A percentile compares a stretch with the other conserved stretches of the same genome.
phyloP scores from a whole-genome alignment of 2,797 vertebrate genomes.

The Allobates femoralis region DNA sequence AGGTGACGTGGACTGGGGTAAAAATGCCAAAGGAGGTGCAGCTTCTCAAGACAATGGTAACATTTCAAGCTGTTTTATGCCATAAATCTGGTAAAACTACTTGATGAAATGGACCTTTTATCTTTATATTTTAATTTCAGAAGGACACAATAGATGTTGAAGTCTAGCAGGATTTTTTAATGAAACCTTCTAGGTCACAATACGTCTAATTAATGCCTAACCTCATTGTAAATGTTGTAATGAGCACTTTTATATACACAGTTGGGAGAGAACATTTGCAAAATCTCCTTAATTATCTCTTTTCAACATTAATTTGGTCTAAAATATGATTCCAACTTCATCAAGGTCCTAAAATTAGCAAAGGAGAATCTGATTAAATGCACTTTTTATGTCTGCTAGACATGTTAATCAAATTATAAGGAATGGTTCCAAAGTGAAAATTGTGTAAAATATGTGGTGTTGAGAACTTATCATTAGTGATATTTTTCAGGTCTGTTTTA shows the following conservation, averaged over 20 bases:
- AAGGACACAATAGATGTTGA: neutral
- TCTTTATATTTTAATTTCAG: neutral
- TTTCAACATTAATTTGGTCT: constrained; percentile 33
- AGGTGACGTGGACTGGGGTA: no score
- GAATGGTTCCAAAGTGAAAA: neutral
- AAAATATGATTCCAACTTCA: constrained; percentile 17
- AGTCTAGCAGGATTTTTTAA: neutral
- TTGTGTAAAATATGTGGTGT: neutral
- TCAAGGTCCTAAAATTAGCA: constrained; percentile 21
- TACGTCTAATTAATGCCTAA: constrained; percentile 16
- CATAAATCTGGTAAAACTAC: no score
- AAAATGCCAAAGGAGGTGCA: no score
- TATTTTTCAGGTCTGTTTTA: no score
- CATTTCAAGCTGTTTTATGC: no score
- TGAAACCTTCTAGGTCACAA: constrained; percentile 18
- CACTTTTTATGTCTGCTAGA: constrained; percentile 18
- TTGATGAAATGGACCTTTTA: neutral
- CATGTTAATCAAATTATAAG: constrained; percentile 18
- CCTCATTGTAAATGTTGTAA: constrained; percentile 30
- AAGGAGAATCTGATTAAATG: constrained; percentile 24
- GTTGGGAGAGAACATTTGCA: constrained; percentile 23
- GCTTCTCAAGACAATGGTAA: no score
- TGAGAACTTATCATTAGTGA: neutral
- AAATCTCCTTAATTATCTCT: constrained; percentile 33
- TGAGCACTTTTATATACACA: constrained; percentile 29